Conservation (phyloP, 2,888 invertebrate genomes). For the Brenthis hecate region DNA sequence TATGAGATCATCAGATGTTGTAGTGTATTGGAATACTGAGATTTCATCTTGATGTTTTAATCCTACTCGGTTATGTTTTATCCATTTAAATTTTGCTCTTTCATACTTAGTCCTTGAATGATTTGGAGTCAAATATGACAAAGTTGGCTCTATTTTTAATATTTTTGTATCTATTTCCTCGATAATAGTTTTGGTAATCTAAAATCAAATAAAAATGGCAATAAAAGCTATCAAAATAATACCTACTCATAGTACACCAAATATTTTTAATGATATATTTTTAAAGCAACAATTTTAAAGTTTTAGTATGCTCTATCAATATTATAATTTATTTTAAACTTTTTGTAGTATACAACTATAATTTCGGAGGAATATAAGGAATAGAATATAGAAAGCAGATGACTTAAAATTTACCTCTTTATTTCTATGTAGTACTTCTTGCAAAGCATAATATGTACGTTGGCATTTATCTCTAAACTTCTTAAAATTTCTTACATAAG, state of each 20-base stretch:
- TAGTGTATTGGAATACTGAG: slow-evolving; percentile 56
- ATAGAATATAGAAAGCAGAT: neutral
- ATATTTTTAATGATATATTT: no score
- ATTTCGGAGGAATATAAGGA: neutral
- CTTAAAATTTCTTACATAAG: slow-evolving; percentile 56
- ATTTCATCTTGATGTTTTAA: slow-evolving; percentile 45
- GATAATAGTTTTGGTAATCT: slow-evolving; percentile 60
- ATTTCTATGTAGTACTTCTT: slow-evolving; percentile 58
- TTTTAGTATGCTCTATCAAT: no score
- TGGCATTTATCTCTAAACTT: slow-evolving; percentile 70
- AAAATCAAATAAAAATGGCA: slow-evolving; percentile 40
- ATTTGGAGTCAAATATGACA: slow-evolving; percentile 56
- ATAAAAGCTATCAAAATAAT: neutral
- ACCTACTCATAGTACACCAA: slow-evolving; percentile 1
- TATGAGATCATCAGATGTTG: slow-evolving; percentile 51
- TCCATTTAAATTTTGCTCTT: slow-evolving; percentile 60
- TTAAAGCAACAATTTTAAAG: no score
- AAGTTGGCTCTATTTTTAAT: slow-evolving; percentile 52
- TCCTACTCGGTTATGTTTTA: slow-evolving; percentile 50
- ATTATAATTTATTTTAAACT: no score
- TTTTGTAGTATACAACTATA: neutral
- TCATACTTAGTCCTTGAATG: slow-evolving; percentile 54
- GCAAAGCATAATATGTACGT: slow-evolving; percentile 61
- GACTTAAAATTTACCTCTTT: slow-evolving; percentile 54
- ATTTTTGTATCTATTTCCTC: slow-evolving; percentile 50